Base-by-base conservation (phyloP, 2,888 invertebrate species). In the Sesamia inferens region DNA sequence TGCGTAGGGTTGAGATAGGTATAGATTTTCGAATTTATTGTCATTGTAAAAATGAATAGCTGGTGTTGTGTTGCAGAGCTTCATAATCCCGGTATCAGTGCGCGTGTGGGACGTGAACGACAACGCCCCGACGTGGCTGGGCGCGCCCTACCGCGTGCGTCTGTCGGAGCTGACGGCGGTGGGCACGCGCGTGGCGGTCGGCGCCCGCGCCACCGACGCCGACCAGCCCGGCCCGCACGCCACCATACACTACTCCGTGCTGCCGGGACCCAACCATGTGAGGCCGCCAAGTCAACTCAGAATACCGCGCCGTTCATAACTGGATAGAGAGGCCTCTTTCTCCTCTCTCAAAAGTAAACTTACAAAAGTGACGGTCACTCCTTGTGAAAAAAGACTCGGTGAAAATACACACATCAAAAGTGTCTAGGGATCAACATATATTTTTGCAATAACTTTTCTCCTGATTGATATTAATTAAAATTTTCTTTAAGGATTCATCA, bases 81-180 rank as follows among this genome's bases (percentile, higher is more conserved):
- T 98, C 91, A 97, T 97, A 73, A 98, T 98, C 89, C 98, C 98
- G 1, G 97, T 98, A 54, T 98, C 98, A 85, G 97, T 98, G 68
- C 97, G 98, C 85, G 99, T 99, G 75, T 98, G 98, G 84, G 99
- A 99, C 93, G 98, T 98, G 78, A 99, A 99, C 92, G 99, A 99
- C 94, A 99, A 99, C 94, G 98, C 98, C 13, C 99, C 99, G 0
- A 96, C 97, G 89, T 99, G 99, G 96, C 96, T 97, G 76, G 98
- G 98, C 83, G 98, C 98, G 1, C 98, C 98, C 0, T 99, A 98
- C 93, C 97, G 97, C 65, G 96, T 98, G 84, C 98, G 98, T 85
- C 97, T 99, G 73, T 98, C 98, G 0, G 99, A 99, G 97, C 98
- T 98, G 87, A 97, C 97, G 44, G 97, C 97, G 8, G 96, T 96